Evolutionary conservation across 2,113 vertebrate species (phyloP), one percentile per base, ranked within the genome.

Genomic region (Anarrhichthys ocellatus): DNA sequence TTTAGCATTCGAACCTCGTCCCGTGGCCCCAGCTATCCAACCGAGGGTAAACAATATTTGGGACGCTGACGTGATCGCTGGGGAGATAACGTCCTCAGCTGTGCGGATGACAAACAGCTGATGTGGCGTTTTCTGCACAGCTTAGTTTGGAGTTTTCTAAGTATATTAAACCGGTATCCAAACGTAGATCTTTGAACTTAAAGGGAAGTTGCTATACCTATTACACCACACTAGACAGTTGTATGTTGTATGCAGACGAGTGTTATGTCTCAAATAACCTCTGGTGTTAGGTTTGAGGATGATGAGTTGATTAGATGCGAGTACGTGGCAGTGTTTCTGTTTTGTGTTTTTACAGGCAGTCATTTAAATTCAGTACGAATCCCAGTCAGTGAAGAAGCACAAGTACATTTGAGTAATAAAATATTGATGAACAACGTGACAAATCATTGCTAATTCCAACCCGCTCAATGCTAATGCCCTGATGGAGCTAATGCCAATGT

Each of bases 1-100:
- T 91, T 92, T 90, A 81, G 56, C 82, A 92, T 90, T 93, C 89
- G 84, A 70, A 81, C 72, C 56, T 56, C 61, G 87, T 89, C 72
- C 72, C 69, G 46, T 40, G 79, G 73, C 76, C 80, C 36, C 36
- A 65, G 83, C 78, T 79, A 89, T 89, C 66, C 83, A 86, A 48
- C 76, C 1, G 34, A 78, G 74, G 79, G 87, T 87, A 92, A 91
- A 89, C 81, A 89, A 56, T 86, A 79, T 91, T 90, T 87, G 77
- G 64, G 46, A 76, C 69, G 71, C 78, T 77, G 84, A 82, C 20
- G 48, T 48, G 74, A 81, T 86, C n/a, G 13, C 64, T 15, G 56
- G 44, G 69, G 67, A 76, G 71, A 83, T 84, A 50, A 18, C 59
- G 6, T 50, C 40, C 61, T 48, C 40, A 62, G 40, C 72, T n/a